Evolutionary conservation across 2,113 vertebrate genomes (phyloP).

Genomic region (Bubo bubo): DNA sequence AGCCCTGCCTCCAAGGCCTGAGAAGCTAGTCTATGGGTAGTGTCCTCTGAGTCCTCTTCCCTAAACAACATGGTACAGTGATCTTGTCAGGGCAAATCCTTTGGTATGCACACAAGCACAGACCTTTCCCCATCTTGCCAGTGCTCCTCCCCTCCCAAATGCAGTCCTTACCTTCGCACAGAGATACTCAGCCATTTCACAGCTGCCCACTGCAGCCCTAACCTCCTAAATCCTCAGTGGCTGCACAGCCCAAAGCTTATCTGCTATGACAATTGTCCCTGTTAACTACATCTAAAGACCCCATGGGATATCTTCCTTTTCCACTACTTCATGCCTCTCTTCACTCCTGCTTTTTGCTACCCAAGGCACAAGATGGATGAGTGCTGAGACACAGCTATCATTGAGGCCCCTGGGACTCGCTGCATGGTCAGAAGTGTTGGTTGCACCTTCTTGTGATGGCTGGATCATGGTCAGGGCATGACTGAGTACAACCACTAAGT

Average conservation of each 20-base stretch:
- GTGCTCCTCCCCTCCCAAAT: not conserved
- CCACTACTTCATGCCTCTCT: not conserved
- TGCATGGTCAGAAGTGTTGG: not conserved
- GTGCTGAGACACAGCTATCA: not conserved
- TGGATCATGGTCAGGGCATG: not conserved
- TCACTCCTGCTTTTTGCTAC: not conserved
- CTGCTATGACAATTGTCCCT: not conserved
- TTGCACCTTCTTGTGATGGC: not conserved
- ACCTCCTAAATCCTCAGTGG: not conserved
- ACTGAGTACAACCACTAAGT: not conserved
- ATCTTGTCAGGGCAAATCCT: fast-evolving
- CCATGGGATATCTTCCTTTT: not conserved
- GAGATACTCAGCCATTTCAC: not conserved
- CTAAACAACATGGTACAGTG: not conserved
- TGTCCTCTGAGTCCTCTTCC: not conserved
- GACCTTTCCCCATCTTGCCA: not conserved
- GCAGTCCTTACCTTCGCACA: not conserved
- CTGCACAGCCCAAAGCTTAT: not conserved
- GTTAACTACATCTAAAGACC: not conserved
- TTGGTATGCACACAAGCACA: not conserved
- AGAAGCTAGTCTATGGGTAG: not conserved
- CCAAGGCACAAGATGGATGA: too few relatives aligned
- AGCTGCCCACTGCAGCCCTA: not conserved
- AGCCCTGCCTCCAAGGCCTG: not conserved
- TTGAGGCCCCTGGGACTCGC: fast-evolving